These are phyloP conservation scores for Lepidochitona cinerea DNA, from an alignment of 2,888 invertebrate species.

Conservation along the genomic window DNA sequence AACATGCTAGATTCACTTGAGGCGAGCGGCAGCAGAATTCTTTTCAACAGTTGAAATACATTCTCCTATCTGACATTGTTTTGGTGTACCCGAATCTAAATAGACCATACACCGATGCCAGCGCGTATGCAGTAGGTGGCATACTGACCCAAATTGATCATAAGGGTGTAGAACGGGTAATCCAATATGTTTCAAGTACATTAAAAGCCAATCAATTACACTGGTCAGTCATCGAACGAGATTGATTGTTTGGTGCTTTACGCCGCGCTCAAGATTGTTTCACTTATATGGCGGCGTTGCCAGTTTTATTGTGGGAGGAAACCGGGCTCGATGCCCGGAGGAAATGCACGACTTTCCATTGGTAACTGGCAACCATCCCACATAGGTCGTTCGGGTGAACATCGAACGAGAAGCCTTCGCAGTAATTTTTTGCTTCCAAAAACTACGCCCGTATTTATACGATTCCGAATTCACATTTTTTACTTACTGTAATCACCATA, in stretches of 20 bases:
- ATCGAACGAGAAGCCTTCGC: not conserved
- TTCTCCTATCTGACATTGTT: not conserved
- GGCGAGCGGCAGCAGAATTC: not conserved
- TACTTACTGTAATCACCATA: no score
- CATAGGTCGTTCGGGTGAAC: no score
- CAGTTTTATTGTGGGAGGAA: no score
- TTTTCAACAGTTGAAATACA: not conserved
- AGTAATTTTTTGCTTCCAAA: not conserved
- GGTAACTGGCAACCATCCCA: no score
- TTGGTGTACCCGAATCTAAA: not conserved
- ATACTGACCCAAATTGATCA: not conserved
- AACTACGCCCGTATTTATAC: not conserved
- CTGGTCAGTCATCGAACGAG: not conserved
- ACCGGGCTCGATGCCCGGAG: no score
- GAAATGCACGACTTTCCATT: no score
- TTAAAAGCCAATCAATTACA: not conserved
- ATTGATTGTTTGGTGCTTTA: no score
- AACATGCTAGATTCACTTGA: not conserved
- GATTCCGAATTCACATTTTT: not conserved
- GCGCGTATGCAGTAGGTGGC: not conserved
- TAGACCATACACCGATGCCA: not conserved
- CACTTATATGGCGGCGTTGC: no score
- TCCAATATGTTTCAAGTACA: not conserved
- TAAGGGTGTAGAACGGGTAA: not conserved
- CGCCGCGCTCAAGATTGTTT: no score